phyloP scores from a whole-genome alignment of 2,113 vertebrate species.

The Zonotrichia leucophrys region DNA sequence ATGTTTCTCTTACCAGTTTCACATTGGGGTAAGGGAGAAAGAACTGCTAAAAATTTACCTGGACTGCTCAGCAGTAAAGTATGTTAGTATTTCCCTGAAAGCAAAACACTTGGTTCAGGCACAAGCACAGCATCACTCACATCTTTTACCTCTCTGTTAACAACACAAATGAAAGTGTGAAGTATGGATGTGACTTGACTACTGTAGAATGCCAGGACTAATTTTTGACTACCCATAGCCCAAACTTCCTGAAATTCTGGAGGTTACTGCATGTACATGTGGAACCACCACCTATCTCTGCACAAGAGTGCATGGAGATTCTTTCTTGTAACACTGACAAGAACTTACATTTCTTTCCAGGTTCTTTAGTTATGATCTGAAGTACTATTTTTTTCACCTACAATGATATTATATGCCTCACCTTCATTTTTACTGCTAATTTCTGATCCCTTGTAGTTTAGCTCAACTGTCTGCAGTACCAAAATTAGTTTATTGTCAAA shows the following conservation, averaged over 20 bases:
- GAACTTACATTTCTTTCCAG: not conserved
- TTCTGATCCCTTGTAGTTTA: not conserved
- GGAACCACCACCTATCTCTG: not conserved
- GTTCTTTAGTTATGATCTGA: not conserved
- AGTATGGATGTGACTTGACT: not conserved
- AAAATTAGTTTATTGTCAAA: conserved; percentile 32
- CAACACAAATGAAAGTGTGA: not conserved
- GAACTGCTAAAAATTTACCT: not conserved
- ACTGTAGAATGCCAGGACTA: not conserved
- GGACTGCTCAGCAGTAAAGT: not conserved
- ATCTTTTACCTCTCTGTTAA: not conserved
- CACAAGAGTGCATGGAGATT: not conserved
- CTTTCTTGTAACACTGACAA: not conserved
- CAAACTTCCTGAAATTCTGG: not conserved
- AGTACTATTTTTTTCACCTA: not conserved
- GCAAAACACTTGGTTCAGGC: not conserved
- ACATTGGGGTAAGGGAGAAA: not conserved
- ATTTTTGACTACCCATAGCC: not conserved
- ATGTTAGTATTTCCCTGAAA: not conserved
- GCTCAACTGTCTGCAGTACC: not conserved
- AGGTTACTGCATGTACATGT: not conserved
- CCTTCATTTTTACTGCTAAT: not conserved
- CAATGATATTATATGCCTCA: not conserved
- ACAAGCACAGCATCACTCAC: not conserved
- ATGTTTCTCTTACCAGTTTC: not conserved